Evolutionary conservation across 2,797 vertebrate genomes (phyloP), one percentile per base, ranked within the genome.

Genomic region (Peromyscus nudipes): DNA sequence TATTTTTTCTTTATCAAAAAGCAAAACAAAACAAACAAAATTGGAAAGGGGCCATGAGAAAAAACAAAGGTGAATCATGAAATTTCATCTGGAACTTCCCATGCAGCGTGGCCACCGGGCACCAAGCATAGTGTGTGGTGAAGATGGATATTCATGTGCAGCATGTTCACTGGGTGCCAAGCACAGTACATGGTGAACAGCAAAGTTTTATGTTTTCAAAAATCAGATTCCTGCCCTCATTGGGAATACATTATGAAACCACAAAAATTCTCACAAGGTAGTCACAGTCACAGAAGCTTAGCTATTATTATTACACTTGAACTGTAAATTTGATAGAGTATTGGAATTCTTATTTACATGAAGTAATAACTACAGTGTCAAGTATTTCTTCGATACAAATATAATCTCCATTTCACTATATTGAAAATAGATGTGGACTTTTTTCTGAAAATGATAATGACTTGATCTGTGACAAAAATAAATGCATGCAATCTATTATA

Each of bases 401-500:
- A 73, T 57, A 81, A 34, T 73, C 9, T 84, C 27, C 3, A 82
- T 93, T 84, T 31, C 25, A 82, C 5, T 64, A 52, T 52, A 87
- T 85, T 93, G 67, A 76, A 16, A 87, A 92, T 87, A 77, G 10
- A 93, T 89, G 12, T 79, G 23, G 40, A 52, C 23, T 1, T 93
- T 89, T 95, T 92, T 75, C 62, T 96, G 73, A 23, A 87, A 96
- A 92, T 88, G 60, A 83, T 91, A 94, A 89, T 92, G 65, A 79
- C 31, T 91, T 83, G 46, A 91, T 96, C 3, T 34, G 0, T 31
- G 4, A 92, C 92, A 96, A 96, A 97, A 19, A 91, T 46, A 95
- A 76, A 2, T 83, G 9, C 19, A 43, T 64, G 84, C 89, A 23
- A 92, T 98, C 83, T 96, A 96, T 98, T 96, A 91, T 65, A 97